phyloP scores from a whole-genome alignment of 2,888 invertebrate genomes.

The Heteromurus nitidus region DNA sequence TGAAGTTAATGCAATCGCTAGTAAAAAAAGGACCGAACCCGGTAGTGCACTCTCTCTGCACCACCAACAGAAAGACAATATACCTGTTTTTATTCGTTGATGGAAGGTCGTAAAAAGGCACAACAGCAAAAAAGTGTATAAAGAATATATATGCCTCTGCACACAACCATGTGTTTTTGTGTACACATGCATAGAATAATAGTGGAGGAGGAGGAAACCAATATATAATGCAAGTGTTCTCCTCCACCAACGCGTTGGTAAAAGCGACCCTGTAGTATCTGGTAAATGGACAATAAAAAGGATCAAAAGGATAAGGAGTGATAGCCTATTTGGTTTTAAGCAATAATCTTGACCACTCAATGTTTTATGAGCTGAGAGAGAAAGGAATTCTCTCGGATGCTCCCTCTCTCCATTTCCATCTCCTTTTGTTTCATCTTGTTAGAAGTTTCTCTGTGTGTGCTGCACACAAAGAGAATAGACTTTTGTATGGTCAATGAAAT shows the following conservation, averaged over 20 bases:
- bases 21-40: neutral
- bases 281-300: conserved; percentile 61
- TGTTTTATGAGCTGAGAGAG: conserved; percentile 63
- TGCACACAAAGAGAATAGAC: conserved; percentile 19
- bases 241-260: too few species aligned
- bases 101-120: conserved; percentile 44
- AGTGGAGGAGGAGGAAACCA: too few species aligned
- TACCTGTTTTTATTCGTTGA: conserved; percentile 30
- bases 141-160: neutral
- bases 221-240: too few species aligned
- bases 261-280: too few species aligned
- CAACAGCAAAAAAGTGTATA: conserved; percentile 25
- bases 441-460: neutral
- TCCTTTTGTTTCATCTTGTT: conserved; percentile 46
- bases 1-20: conserved; percentile 20
- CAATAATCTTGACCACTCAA: conserved; percentile 68
- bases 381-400: conserved; percentile 12
- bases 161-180: too few species aligned
- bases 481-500: conserved; percentile 44
- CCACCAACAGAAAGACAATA: conserved; percentile 15
- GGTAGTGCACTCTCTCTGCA: too few species aligned
- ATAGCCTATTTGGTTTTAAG: conserved; percentile 64
- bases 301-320: conserved; percentile 63
- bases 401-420: neutral
- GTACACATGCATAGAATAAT: too few species aligned